Evolutionary conservation across 2,888 invertebrate genomes (phyloP).

Genomic region (Cryptocephalus primarius): DNA sequence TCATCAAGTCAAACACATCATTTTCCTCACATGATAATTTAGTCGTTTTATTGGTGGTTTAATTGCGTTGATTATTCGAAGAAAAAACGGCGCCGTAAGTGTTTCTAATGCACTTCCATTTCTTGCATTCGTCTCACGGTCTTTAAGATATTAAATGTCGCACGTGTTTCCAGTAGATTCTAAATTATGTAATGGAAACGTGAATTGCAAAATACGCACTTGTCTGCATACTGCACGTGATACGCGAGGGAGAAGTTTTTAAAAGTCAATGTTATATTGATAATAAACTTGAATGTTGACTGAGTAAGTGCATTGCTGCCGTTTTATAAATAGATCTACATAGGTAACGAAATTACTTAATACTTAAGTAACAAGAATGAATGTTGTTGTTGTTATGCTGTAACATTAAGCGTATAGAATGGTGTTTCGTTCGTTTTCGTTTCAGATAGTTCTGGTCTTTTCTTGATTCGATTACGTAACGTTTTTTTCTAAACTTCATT

Average conservation of each 20-base stretch:
- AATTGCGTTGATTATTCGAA: no score
- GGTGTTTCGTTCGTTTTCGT: no score
- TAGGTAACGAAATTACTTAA: slow-evolving; percentile 7
- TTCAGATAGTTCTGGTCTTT: no score
- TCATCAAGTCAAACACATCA: no score
- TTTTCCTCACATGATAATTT: no score
- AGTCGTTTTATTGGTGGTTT: no score
- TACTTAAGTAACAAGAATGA: slow-evolving; percentile 6
- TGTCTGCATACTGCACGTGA: slow-evolving; percentile 13
- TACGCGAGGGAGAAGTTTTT: slow-evolving; percentile 3
- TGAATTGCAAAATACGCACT: slow-evolving; percentile 18
- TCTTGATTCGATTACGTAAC: no score
- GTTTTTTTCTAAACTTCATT: no score
- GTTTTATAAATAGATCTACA: slow-evolving; percentile 2
- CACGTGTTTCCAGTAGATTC: slow-evolving; percentile 22
- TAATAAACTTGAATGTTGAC: slow-evolving; percentile 12
- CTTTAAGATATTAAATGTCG: slow-evolving; percentile 25
- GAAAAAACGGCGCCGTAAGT: no score
- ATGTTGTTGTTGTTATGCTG: slow-evolving; percentile 5
- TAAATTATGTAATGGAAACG: slow-evolving; percentile 23
- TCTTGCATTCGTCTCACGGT: slow-evolving; percentile 8
- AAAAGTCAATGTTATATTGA: slow-evolving; percentile 8
- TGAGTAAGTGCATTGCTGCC: slow-evolving; percentile 6
- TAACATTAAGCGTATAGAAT: neutral
- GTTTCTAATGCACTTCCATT: slow-evolving; percentile 7